Conservation (phyloP, 2,797 vertebrate species). For the Capromys pilorides region DNA sequence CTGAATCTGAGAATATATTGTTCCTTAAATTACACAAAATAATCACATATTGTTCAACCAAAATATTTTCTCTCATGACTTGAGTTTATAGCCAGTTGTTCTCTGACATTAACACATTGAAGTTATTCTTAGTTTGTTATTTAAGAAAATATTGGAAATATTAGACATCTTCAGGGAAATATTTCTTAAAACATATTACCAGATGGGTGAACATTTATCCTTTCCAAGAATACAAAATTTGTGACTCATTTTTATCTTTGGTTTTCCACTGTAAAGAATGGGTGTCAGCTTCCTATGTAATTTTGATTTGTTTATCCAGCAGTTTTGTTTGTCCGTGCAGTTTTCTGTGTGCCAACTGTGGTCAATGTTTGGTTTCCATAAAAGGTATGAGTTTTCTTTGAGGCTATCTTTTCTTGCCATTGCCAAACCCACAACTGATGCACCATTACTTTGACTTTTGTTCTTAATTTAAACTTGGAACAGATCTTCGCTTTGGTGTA, state of each 20-base stretch:
- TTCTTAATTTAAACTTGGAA: conserved; percentile 94
- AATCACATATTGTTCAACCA: conserved; percentile 64
- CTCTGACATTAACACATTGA: conserved; percentile 81
- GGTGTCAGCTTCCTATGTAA: conserved; percentile 89
- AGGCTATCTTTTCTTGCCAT: conserved; percentile 85
- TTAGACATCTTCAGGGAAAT: conserved; percentile 81
- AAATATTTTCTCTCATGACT: conserved; percentile 68
- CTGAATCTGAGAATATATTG: too few species aligned
- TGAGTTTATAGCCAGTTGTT: conserved; percentile 75
- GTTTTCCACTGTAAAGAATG: conserved; percentile 87
- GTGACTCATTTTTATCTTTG: conserved; percentile 89
- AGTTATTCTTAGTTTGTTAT: conserved; percentile 84
- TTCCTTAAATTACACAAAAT: conserved; percentile 48
- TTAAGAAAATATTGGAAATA: conserved; percentile 85
- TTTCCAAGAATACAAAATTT: conserved; percentile 86
- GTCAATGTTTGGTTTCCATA: conserved; percentile 94
- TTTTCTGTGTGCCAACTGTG: conserved; percentile 88
- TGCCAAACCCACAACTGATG: conserved; percentile 95
- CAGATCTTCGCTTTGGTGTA: conserved; percentile 84
- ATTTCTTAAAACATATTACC: conserved; percentile 78
- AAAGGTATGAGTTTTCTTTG: conserved; percentile 94
- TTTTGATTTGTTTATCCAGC: conserved; percentile 91
- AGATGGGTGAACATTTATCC: conserved; percentile 83
- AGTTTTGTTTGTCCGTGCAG: conserved; percentile 93
- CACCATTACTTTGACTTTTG: conserved; percentile 90